Base-by-base conservation (phyloP, 2,888 invertebrate species). In the Xestia ashworthii region DNA sequence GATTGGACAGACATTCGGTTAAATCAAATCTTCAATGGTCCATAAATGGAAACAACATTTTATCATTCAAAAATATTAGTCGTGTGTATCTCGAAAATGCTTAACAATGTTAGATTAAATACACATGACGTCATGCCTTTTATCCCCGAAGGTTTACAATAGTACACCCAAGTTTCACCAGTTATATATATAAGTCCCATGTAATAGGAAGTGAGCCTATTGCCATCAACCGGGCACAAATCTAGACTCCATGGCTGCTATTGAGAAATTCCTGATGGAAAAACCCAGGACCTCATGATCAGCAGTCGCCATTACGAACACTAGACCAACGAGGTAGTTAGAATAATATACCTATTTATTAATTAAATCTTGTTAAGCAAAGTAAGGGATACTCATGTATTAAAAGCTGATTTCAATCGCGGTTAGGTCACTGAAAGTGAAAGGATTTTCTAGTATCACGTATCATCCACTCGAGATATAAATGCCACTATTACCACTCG, bases 351-450 rank as follows among this genome's bases (percentile, higher is more conserved):
- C 46, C 5, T 5, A 38, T n/a, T n/a, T 55, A 68, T 25, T 25
- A 32, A 64, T 58, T 55, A 22, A 38, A 32, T 22, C 25, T 44
- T 22, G 32, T 48, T 50, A 1, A 41, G 46, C 41, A 22, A 22
- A 32, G 53, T 25, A 70, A 53, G 69, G 44, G 58, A 62, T 4
- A 44, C 50, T 19, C 12, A 41, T 50, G 16, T 64, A 44, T 65
- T 60, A n/a, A 65, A 81, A 69, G 50, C 44, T 50, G 19, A 69
- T 58, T 25, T 19, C 38, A 25, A 68, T 71, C 62, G 58, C 53
- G 41, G 67, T 11, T 82, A 58, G 25, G n/a, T 50, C 22, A 72
- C 60, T 81, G 75, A 84, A 87, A 87, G 87, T 82, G 86, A 87
- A 86, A 87, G 80, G 84, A 80, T 76, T 70, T 58, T 72, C 69